Evolutionary conservation across 2,888 invertebrate genomes (phyloP).

Genomic region (Oscheius sp.): DNA sequence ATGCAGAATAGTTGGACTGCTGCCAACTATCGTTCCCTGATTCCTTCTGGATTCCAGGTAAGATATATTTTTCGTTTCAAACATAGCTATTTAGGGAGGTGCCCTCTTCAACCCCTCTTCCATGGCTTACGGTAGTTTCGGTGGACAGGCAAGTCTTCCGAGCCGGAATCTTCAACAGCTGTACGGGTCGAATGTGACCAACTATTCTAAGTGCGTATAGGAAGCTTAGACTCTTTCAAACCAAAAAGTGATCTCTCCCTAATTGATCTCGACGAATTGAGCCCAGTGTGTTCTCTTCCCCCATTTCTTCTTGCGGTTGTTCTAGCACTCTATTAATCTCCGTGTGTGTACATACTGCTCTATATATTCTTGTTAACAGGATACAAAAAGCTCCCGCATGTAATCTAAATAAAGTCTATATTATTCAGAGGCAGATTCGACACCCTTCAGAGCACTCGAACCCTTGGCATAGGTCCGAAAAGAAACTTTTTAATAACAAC

Average conservation of each 20-base stretch:
- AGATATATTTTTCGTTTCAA: neutral
- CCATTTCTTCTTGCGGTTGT: neutral
- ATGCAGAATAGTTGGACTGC: conserved; percentile 53
- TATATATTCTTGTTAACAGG: neutral
- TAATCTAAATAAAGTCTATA: no score
- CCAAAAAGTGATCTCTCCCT: neutral
- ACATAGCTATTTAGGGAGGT: conserved; percentile 7
- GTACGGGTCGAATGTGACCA: conserved; percentile 37
- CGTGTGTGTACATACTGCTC: conserved; percentile 5
- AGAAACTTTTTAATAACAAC: no score
- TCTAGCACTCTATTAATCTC: neutral
- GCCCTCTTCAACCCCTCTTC: conserved; percentile 35
- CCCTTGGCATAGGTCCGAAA: no score
- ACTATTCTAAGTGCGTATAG: conserved; percentile 35
- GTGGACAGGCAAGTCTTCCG: conserved; percentile 7
- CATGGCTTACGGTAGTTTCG: conserved; percentile 38
- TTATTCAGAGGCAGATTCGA: no score
- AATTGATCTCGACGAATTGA: neutral
- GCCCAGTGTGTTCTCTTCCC: neutral
- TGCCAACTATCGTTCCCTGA: conserved; percentile 67
- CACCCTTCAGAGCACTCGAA: no score
- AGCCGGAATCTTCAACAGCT: conserved; percentile 33
- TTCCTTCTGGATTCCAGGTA: conserved; percentile 68
- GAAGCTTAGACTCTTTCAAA: neutral
- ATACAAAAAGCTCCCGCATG: no score